Percentiles rank a stretch among this genome's conserved stretches.
Evolutionary conservation across 2,888 invertebrate species (phyloP).

Genomic region (Drosophila histrio): DNA sequence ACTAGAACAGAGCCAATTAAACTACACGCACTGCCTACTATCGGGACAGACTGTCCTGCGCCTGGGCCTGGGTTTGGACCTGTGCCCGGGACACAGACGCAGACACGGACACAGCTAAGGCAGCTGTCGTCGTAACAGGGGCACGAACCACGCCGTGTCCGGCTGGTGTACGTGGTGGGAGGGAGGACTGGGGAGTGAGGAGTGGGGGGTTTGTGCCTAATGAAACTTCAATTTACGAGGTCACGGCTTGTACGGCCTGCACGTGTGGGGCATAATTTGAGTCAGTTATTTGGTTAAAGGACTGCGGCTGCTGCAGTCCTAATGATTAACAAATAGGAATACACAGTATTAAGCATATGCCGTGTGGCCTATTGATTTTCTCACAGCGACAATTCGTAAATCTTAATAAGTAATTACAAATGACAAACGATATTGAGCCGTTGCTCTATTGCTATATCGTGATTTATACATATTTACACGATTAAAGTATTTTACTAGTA

Average conservation of each 20-base stretch:
- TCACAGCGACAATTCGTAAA: constrained; percentile 40
- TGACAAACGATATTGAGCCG: constrained; percentile 53
- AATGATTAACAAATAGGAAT: constrained; percentile 72
- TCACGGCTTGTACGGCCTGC: constrained; percentile 76
- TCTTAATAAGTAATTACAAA: constrained; percentile 60
- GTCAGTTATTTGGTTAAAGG: constrained; percentile 75
- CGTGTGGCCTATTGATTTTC: constrained; percentile 61
- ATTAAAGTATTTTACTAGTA: not conserved
- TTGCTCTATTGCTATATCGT: constrained; percentile 17
- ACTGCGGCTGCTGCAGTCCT: constrained; percentile 62
- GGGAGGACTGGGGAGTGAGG: not conserved
- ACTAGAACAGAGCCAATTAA: constrained; percentile 68
- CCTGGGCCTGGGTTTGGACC: constrained; percentile 17
- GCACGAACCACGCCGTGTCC: constrained; percentile 41
- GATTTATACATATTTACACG: not conserved
- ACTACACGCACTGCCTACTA: constrained; percentile 67
- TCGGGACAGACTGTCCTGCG: constrained; percentile 29
- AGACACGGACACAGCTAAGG: constrained; percentile 3
- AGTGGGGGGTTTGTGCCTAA: constrained; percentile 48
- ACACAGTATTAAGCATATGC: constrained; percentile 49
- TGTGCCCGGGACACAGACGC: constrained; percentile 35
- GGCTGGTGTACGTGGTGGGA: constrained; percentile 2
- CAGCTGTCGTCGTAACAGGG: constrained; percentile 43
- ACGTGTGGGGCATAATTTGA: constrained; percentile 78
- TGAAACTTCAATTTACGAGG: constrained; percentile 78